phyloP scores from a whole-genome alignment of 37 sponge, comb jelly and placozoan genomes.

The Aplysina aerophoba region DNA sequence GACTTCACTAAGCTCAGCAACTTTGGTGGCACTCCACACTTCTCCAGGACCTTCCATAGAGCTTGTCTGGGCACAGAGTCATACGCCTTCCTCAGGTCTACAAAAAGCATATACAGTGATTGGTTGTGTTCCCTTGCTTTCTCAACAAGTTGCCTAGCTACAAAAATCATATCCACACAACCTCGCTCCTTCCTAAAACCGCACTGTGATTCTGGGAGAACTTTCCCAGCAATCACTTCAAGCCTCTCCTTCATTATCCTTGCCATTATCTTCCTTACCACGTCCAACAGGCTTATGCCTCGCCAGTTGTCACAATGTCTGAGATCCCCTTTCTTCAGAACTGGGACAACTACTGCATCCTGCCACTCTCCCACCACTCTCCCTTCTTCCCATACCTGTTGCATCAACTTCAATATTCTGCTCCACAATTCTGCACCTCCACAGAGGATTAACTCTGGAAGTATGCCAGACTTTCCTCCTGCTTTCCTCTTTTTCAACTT shows the following conservation, averaged over 20 bases:
- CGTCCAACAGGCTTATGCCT: conserved; percentile 27
- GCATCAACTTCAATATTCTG: conserved; percentile 25
- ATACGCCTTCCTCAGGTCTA: conserved; percentile 35
- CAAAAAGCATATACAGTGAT: not conserved
- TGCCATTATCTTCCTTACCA: conserved; percentile 1
- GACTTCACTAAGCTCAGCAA: conserved; percentile 21
- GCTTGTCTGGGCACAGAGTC: conserved; percentile 28
- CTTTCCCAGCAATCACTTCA: conserved; percentile 12
- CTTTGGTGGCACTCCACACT: conserved; percentile 18
- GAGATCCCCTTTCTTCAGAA: conserved; percentile 12
- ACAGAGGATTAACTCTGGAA: conserved; percentile 27
- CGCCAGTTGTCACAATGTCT: conserved; percentile 18
- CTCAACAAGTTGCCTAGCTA: conserved; percentile 20
- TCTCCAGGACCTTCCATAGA: conserved; percentile 10
- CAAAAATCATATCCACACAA: conserved; percentile 35
- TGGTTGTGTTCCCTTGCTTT: conserved; percentile 21
- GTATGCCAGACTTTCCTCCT: conserved; percentile 34
- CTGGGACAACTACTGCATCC: conserved; percentile 29
- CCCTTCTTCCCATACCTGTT: conserved; percentile 17
- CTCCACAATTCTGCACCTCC: conserved; percentile 3
- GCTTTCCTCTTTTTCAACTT: conserved; percentile 47
- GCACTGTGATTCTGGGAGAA: conserved; percentile 32
- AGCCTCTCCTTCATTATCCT: not conserved
- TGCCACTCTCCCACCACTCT: conserved; percentile 34
- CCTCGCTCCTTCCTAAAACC: conserved; percentile 12